Evolutionary conservation across 1,140 invertebrate genomes (phyloP).

Genomic region (Caenorhabditis tropicalis): DNA sequence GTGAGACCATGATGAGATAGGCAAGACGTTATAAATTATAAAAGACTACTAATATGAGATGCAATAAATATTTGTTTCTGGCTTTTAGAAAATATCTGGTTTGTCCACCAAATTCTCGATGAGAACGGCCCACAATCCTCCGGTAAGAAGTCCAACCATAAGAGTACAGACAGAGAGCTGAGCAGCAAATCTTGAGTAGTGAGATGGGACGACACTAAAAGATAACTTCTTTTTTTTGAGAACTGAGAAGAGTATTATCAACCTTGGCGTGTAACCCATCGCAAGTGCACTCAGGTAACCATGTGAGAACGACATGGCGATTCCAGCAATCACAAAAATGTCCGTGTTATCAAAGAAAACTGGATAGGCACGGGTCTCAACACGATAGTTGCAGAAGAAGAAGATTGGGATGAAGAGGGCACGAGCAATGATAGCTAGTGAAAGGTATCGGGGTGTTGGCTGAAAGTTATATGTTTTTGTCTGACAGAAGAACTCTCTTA

Average conservation of each 20-base stretch:
- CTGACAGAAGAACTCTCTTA: neutral
- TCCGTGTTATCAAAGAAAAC: constrained; percentile 36
- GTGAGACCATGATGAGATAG: no score
- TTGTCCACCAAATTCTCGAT: constrained; percentile 1
- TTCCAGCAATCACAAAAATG: constrained; percentile 32
- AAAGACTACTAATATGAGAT: no score
- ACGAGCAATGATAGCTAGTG: constrained; percentile 2
- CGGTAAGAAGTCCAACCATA: constrained; percentile 19
- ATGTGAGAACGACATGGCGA: constrained; percentile 28
- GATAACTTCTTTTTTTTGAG: neutral
- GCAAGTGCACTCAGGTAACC: constrained; percentile 49
- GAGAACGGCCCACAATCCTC: constrained; percentile 14
- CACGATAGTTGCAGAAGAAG: constrained; percentile 55
- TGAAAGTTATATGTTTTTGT: neutral
- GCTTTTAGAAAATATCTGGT: neutral
- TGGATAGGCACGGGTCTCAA: constrained; percentile 43
- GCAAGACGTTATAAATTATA: no score
- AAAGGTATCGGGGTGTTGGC: constrained; percentile 43
- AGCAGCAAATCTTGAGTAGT: constrained; percentile 15
- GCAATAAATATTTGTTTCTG: neutral
- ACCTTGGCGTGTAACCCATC: constrained; percentile 55
- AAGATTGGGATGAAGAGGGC: constrained; percentile 50
- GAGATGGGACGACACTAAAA: constrained; percentile 26
- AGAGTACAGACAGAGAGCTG: constrained; percentile 24
- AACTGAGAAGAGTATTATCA: neutral